Base-by-base conservation (phyloP, 2,888 invertebrate species). In the Caradrina kadenii region DNA sequence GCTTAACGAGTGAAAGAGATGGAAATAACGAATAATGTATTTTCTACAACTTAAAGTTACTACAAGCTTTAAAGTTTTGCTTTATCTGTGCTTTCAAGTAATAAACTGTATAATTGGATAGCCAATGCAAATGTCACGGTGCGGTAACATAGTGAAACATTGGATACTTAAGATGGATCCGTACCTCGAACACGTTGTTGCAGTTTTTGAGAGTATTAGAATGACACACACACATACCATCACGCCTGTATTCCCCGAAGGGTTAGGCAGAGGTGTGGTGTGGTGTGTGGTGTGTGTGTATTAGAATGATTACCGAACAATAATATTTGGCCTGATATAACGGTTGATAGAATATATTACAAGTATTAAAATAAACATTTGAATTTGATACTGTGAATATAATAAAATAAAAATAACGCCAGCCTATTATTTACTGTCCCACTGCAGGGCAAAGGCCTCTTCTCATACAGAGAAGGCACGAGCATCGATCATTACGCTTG, bases 11-110 rank as follows among this genome's bases (percentile, higher is more conserved):
- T 60, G 22, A 35, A 63, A 50, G 26, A 53, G 55, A 56, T 15
- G 61, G 45, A 62, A 69, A 62, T 64, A 63, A 49, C 15, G 17
- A 68, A 56, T 68, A 21, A 54, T 64, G 69, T 56, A 70, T 63
- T 63, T 63, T 76, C 8, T 45, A 49, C 55, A 60, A 35, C 55
- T 55, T 42, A 54, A 59, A 45, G 50, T 61, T 63, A 55, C 7
- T 61, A 35, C 48, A 42, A 13, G 17, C 21, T 60, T 45, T 58
- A 42, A 35, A 45, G 35, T 19, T 26, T 39, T 56, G 7, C 45
- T 64, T 50, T 58, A 22, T 39, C 48, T 63, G 26, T 56, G 45
- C 35, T 53, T 62, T 61, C 49, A 26, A 63, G 22, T 60, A 22
- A 50, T 42, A 42, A 39, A 26, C 17, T 2, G 31, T 61, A 22